Conservation (phyloP, 2,888 invertebrate genomes). For the Hemaris fuciformis region DNA sequence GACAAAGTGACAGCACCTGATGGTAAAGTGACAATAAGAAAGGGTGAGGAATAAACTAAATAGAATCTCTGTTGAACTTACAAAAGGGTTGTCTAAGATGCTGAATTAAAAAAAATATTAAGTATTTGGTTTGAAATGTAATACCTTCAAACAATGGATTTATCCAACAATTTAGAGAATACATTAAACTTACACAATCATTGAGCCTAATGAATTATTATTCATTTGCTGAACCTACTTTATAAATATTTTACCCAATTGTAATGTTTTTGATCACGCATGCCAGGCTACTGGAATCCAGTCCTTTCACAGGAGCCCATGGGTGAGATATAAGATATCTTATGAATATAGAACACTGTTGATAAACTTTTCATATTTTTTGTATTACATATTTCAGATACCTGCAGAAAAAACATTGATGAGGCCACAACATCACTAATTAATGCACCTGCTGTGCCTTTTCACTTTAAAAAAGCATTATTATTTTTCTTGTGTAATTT, state of each 20-base stretch:
- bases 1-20: too few relatives aligned
- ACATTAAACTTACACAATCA: background rate
- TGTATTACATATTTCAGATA: constrained; percentile 2
- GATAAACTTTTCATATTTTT: background rate
- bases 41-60: too few relatives aligned
- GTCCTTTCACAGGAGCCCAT: constrained; percentile 4
- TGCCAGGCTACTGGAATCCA: constrained; percentile 9
- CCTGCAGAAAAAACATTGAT: background rate
- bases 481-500: background rate
- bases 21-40: too few relatives aligned
- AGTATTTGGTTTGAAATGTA: too few relatives aligned
- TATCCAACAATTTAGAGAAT: too few relatives aligned
- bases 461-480: background rate
- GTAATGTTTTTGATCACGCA: constrained; percentile 2
- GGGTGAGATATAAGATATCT: background rate
- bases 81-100: too few relatives aligned
- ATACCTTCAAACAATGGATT: too few relatives aligned
- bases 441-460: background rate
- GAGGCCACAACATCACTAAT: background rate
- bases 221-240: too few relatives aligned
- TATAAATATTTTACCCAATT: too few relatives aligned
- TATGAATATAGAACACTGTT: background rate
- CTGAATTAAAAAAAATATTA: too few relatives aligned
- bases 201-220: background rate
- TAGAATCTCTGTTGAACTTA: too few relatives aligned